A percentile compares a stretch with the other conserved stretches of the same genome.
Conservation (phyloP, 2,797 vertebrate genomes). For the Myripristis murdjan region DNA sequence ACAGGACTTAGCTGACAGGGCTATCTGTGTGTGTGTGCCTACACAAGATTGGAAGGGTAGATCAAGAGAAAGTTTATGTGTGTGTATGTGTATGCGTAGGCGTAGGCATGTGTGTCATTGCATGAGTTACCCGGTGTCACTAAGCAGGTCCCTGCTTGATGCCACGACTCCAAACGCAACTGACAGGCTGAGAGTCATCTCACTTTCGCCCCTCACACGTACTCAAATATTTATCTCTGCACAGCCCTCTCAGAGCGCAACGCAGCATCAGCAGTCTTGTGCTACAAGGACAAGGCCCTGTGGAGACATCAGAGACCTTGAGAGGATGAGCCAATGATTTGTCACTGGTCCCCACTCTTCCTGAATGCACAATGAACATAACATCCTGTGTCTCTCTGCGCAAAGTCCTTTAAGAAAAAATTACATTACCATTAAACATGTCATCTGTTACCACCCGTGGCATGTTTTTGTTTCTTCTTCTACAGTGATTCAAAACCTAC, state of each 20-base stretch:
- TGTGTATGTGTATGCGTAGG: slow-evolving; percentile 56
- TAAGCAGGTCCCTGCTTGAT: slow-evolving; percentile 83
- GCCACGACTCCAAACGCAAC: slow-evolving; percentile 77
- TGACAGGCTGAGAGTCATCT: slow-evolving; percentile 87
- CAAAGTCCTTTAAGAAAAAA: slow-evolving; percentile 17
- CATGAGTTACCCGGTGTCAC: slow-evolving; percentile 83
- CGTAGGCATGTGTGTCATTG: slow-evolving; percentile 73
- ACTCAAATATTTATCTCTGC: slow-evolving; percentile 77
- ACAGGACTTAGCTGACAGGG: slow-evolving; percentile 88
- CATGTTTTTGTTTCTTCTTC: neutral
- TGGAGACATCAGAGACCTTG: slow-evolving; percentile 73
- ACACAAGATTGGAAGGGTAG: slow-evolving; percentile 23
- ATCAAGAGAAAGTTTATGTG: slow-evolving; percentile 40
- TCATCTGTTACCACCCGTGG: slow-evolving; percentile 8
- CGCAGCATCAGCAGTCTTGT: slow-evolving; percentile 69
- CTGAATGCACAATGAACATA: slow-evolving; percentile 27
- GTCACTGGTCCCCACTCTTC: slow-evolving; percentile 44
- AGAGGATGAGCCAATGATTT: slow-evolving; percentile 78
- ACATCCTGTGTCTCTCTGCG: neutral
- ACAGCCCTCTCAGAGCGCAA: slow-evolving; percentile 58
- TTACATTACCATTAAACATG: slow-evolving; percentile 19
- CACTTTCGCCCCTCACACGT: slow-evolving; percentile 76
- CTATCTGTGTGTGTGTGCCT: slow-evolving; percentile 46
- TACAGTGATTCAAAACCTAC: slow-evolving; percentile 58
- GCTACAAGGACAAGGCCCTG: slow-evolving; percentile 72